phyloP scores from a whole-genome alignment of 35 echinoderm and acorn worm genomes.

The Chiridota heheva region DNA sequence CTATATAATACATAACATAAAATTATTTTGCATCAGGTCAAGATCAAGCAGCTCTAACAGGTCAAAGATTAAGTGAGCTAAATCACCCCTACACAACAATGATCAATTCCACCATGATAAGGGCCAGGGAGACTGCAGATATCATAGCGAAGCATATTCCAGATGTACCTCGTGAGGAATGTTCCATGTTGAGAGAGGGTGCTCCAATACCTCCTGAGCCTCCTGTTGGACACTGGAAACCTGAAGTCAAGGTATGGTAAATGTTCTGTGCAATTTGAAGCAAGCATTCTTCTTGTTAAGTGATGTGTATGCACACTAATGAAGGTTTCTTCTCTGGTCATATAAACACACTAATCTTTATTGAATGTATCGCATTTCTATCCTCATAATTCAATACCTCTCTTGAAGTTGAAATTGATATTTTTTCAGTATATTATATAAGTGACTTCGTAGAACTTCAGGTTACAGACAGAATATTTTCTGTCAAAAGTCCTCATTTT shows the following conservation, averaged over 20 bases:
- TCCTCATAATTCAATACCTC: too few relatives aligned
- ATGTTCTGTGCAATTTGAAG: too few relatives aligned
- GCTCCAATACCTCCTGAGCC: conserved; percentile 95
- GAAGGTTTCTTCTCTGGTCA: too few relatives aligned
- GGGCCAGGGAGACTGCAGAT: conserved; percentile 86
- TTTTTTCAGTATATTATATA: too few relatives aligned
- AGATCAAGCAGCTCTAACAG: conserved; percentile 77
- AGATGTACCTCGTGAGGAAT: conserved; percentile 57
- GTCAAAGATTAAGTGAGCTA: conserved; percentile 75
- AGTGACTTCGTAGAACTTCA: too few relatives aligned
- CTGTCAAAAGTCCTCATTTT: too few relatives aligned
- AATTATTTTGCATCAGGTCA: conserved; percentile 37
- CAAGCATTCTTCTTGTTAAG: too few relatives aligned
- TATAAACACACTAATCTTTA: too few relatives aligned
- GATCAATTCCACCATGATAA: conserved; percentile 83
- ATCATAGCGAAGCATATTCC: conserved; percentile 81
- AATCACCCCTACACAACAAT: conserved; percentile 65
- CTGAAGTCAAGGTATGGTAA: conserved; percentile 73
- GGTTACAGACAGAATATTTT: too few relatives aligned
- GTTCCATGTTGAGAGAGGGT: conserved; percentile 88
- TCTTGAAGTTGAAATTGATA: too few relatives aligned
- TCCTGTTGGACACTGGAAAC: conserved; percentile 89
- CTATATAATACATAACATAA: not conserved
- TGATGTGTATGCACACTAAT: too few relatives aligned
- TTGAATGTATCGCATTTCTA: too few relatives aligned